A percentile compares a stretch with the other conserved stretches of the same genome.
Conservation (phyloP, 2,888 invertebrate genomes). For the Oligia latruncula region DNA sequence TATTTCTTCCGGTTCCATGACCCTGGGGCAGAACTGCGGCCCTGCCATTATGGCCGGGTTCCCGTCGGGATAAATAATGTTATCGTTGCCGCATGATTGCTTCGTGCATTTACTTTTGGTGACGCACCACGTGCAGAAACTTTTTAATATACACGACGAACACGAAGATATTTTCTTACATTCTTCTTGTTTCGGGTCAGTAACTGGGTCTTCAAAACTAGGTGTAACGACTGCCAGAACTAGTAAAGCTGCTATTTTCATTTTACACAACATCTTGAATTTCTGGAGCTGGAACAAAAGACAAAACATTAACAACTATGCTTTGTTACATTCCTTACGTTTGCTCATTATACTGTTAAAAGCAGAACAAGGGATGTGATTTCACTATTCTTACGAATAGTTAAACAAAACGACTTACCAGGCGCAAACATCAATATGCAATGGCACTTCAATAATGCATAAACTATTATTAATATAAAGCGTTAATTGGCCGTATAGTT, state of each 20-base stretch:
- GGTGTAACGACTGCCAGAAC: conserved; percentile 44
- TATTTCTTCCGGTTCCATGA: conserved; percentile 73
- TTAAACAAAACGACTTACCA: conserved; percentile 56
- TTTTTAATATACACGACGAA: conserved; percentile 75
- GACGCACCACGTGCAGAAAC: conserved; percentile 82
- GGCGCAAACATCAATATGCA: conserved; percentile 40
- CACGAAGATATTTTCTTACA: conserved; percentile 75
- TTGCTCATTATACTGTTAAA: conserved; percentile 1
- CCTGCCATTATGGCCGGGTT: conserved; percentile 80
- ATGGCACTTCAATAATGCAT: conserved; percentile 38
- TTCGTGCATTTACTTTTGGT: conserved; percentile 82
- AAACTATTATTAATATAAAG: conserved; percentile 31
- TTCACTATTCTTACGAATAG: background rate
- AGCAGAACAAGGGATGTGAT: background rate
- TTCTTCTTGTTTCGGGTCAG: conserved; percentile 60
- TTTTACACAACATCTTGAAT: conserved; percentile 47
- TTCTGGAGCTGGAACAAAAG: conserved; percentile 47
- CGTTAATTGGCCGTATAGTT: conserved; percentile 33
- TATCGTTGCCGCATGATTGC: conserved; percentile 82
- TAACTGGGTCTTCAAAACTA: conserved; percentile 42
- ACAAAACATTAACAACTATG: conserved; percentile 24
- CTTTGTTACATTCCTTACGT: conserved; percentile 12
- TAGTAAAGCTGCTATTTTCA: conserved; percentile 51
- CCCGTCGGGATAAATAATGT: conserved; percentile 80
- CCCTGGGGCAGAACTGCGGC: conserved; percentile 80